Evolutionary conservation across 2,888 invertebrate species (phyloP).

Genomic region (Globia sparganii): DNA sequence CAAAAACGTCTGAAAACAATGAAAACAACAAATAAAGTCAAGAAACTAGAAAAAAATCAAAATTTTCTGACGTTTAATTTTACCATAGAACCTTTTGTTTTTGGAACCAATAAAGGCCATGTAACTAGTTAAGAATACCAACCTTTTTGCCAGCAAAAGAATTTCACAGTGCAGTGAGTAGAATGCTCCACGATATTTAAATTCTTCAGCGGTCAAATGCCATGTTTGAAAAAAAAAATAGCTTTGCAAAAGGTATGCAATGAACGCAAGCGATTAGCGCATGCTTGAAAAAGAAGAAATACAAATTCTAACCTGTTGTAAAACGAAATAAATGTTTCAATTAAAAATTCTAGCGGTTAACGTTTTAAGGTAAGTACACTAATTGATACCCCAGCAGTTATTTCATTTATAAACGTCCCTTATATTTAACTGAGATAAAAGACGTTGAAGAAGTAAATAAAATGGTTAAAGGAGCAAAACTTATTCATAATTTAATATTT

Average conservation of each 20-base stretch:
- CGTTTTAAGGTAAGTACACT: neutral
- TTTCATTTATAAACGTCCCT: neutral
- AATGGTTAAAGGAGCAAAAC: conserved; percentile 15
- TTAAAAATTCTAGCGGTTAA: neutral
- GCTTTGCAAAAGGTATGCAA: conserved; percentile 12
- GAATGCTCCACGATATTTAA: conserved; percentile 23
- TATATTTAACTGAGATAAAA: conserved; percentile 3
- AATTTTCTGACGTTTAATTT: neutral
- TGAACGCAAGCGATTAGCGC: neutral
- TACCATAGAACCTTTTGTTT: conserved; percentile 8
- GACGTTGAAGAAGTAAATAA: neutral
- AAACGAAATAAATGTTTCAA: neutral
- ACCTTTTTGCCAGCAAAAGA: conserved; percentile 8
- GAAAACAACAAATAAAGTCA: conserved; percentile 13
- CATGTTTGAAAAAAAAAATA: conserved; percentile 15
- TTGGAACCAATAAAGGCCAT: neutral
- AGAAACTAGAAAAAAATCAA: conserved; percentile 1
- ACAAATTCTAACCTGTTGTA: neutral
- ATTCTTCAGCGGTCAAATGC: conserved; percentile 36
- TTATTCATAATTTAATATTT: conserved; percentile 22
- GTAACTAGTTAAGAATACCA: conserved; percentile 16
- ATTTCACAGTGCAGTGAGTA: conserved; percentile 20
- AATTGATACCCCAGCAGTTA: neutral
- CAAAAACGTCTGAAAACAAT: conserved; percentile 14
- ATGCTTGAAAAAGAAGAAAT: conserved; percentile 13